A percentile compares a stretch with the other conserved stretches of the same genome.
Evolutionary conservation across 2,797 vertebrate species (phyloP).

Genomic region (Manis pentadactyla): DNA sequence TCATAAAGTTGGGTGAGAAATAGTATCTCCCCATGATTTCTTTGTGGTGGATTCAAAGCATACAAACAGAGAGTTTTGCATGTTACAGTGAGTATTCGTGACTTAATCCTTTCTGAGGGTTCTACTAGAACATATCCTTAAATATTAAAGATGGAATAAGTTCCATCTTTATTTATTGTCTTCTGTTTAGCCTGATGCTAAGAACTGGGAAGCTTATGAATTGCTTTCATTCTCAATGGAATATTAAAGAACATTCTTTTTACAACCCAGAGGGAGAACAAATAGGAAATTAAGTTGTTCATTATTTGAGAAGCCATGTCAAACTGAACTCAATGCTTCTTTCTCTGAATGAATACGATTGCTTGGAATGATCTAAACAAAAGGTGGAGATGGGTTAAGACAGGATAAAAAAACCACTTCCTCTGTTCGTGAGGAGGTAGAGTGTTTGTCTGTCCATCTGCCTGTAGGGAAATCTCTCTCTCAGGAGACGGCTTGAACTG

Average conservation of each 20-base stretch:
- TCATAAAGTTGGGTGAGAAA: accelerated
- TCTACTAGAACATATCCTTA: background rate
- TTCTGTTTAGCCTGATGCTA: background rate
- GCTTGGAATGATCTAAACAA: background rate
- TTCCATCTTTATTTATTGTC: background rate
- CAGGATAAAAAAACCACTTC: background rate
- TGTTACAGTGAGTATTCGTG: background rate
- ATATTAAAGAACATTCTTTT: background rate
- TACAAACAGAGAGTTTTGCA: background rate
- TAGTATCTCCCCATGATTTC: background rate
- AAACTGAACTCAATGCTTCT: background rate
- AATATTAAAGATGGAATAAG: background rate
- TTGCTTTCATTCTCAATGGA: background rate
- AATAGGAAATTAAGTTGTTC: background rate
- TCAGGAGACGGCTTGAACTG: accelerated
- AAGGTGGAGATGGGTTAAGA: background rate
- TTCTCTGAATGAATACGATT: background rate
- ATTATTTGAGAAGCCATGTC: background rate
- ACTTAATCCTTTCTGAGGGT: background rate
- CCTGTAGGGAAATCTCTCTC: background rate
- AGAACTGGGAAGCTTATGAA: background rate
- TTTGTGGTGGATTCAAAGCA: background rate
- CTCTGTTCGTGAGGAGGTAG: background rate
- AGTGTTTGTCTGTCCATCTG: background rate
- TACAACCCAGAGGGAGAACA: background rate